Conservation (phyloP, 1,140 invertebrate genomes). For the Drosophila sechellia region DNA sequence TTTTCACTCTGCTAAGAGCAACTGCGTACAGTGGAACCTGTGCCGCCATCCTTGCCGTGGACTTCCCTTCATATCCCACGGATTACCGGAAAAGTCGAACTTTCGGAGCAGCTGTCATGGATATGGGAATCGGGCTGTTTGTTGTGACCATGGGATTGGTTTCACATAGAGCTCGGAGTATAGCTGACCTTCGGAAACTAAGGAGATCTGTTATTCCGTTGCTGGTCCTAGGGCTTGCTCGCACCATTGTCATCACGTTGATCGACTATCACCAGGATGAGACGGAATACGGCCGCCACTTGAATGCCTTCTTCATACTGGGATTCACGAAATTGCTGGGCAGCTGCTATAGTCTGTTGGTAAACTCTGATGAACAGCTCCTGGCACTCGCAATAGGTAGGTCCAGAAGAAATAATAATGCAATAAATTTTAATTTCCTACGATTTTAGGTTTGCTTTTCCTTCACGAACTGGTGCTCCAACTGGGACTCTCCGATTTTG, state of each 20-base stretch:
- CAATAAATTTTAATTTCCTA: background rate
- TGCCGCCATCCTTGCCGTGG: conserved; percentile 95
- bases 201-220: conserved; percentile 86
- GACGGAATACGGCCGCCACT: conserved; percentile 97
- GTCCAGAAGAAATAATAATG: background rate
- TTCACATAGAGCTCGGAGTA: conserved; percentile 77
- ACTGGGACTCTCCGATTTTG: conserved; percentile 88
- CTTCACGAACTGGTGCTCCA: conserved; percentile 90
- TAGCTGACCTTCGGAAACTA: conserved; percentile 65
- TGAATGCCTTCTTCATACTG: conserved; percentile 98
- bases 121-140: conserved; percentile 96
- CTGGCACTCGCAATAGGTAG: conserved; percentile 61
- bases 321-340: conserved; percentile 92
- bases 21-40: conserved; percentile 91
- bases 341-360: conserved; percentile 72
- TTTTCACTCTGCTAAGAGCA: conserved; percentile 86
- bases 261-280: conserved; percentile 94
- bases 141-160: conserved; percentile 94
- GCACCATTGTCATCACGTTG: conserved; percentile 88
- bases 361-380: conserved; percentile 26
- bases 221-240: conserved; percentile 89
- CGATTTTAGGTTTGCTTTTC: conserved; percentile 84
- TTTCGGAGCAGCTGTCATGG: conserved; percentile 97
- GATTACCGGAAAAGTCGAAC: conserved; percentile 94
- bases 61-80: conserved; percentile 94